Conservation (phyloP, 1,140 invertebrate species). For the Liolophura sinensis region DNA sequence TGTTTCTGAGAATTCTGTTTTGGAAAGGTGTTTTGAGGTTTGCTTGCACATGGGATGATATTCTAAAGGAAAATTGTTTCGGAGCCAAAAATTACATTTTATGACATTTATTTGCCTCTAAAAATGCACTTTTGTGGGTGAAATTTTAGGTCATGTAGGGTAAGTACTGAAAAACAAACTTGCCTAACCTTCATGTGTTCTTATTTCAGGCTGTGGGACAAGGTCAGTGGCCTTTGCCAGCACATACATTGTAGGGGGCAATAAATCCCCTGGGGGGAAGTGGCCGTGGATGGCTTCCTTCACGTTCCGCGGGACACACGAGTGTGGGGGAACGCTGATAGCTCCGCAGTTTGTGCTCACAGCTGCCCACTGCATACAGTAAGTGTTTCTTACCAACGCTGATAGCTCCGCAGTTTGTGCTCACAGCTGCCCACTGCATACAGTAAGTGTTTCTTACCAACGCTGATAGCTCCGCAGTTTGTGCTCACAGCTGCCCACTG, state of each 20-base stretch:
- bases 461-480: conserved; percentile 71
- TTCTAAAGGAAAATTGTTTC: too few relatives aligned
- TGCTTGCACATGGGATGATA: too few relatives aligned
- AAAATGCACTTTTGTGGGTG: too few relatives aligned
- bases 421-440: conserved; percentile 76
- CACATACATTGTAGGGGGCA: conserved; percentile 31
- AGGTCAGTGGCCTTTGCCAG: too few relatives aligned
- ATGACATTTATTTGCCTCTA: too few relatives aligned
- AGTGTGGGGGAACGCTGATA: conserved; percentile 80
- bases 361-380: conserved; percentile 70
- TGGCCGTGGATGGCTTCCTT: conserved; percentile 50
- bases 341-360: conserved; percentile 73
- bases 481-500: conserved; percentile 80
- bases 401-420: conserved; percentile 70
- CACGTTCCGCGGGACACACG: conserved; percentile 41
- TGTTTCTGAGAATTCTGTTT: too few relatives aligned
- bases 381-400: conserved; percentile 60
- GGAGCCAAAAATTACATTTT: too few relatives aligned
- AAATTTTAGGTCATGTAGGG: too few relatives aligned
- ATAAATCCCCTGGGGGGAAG: conserved; percentile 16
- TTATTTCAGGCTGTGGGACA: too few relatives aligned
- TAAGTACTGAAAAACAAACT: too few relatives aligned
- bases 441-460: conserved; percentile 43
- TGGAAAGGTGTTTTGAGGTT: too few relatives aligned
- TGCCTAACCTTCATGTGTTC: too few relatives aligned